Conservation (phyloP, 1,140 invertebrate genomes). For the Probaryconus sp. region DNA sequence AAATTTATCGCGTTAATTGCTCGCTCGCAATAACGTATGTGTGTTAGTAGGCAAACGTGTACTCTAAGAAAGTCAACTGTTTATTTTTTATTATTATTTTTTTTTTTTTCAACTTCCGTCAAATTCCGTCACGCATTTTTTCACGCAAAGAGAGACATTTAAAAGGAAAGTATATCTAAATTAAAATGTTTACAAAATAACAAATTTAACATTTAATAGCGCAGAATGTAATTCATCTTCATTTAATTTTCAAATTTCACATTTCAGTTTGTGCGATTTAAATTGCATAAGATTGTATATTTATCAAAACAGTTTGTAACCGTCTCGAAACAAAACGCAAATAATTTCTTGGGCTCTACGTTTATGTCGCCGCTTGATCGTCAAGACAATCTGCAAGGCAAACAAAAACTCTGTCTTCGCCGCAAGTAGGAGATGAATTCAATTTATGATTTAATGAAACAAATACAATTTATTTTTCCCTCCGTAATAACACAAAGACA, state of each 20-base stretch:
- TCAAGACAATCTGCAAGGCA: no score
- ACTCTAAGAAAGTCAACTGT: neutral
- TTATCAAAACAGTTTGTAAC: neutral
- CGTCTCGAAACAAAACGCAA: no score
- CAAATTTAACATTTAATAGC: no score
- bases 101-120: no score
- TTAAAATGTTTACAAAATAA: no score
- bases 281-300: no score
- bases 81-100: neutral
- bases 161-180: no score
- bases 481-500: conserved; percentile 35
- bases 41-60: conserved; percentile 17
- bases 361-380: neutral
- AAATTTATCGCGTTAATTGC: conserved; percentile 44
- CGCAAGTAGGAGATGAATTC: conserved; percentile 10
- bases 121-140: no score
- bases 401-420: neutral
- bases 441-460: conserved; percentile 53
- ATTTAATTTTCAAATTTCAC: no score
- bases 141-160: no score
- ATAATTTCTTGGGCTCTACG: neutral
- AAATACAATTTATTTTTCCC: conserved; percentile 46
- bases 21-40: conserved; percentile 4
- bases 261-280: no score
- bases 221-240: no score